phyloP scores from a whole-genome alignment of 2,113 vertebrate genomes.

The Brachypteracias leptosomus region DNA sequence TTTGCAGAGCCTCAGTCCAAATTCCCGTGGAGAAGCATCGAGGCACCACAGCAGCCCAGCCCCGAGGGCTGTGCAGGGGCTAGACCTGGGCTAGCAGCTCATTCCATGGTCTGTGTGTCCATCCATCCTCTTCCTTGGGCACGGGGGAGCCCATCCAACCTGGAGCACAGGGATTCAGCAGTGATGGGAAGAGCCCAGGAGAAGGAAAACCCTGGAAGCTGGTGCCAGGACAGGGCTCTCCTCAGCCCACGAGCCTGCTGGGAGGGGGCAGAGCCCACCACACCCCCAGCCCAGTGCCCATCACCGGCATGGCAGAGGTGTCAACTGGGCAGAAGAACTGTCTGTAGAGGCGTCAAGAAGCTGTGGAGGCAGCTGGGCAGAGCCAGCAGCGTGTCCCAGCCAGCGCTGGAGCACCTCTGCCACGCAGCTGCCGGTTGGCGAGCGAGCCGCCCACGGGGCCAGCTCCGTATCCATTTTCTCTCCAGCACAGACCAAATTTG shows the following conservation, averaged over 20 bases:
- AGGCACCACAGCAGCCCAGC: not conserved
- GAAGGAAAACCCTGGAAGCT: not conserved
- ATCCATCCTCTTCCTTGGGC: not conserved
- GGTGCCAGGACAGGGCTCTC: not conserved
- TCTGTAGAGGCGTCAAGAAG: not conserved
- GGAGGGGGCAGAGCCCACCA: not conserved
- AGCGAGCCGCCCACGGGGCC: not conserved
- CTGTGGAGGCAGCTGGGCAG: not conserved
- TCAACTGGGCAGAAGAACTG: not conserved
- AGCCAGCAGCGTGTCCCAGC: not conserved
- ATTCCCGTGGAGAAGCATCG: not conserved
- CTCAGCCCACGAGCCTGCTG: fast-evolving
- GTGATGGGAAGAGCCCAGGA: fast-evolving
- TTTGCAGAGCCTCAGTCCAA: slow-evolving; percentile 14
- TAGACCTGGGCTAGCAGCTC: not conserved
- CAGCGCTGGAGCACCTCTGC: not conserved
- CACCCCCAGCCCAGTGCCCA: fast-evolving
- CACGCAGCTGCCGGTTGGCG: not conserved
- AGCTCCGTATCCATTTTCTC: not conserved
- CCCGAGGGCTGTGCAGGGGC: not conserved
- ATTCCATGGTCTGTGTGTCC: fast-evolving
- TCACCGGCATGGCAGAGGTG: fast-evolving
- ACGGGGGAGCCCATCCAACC: not conserved
- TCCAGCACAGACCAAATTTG: not conserved
- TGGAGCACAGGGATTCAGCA: not conserved